Evolutionary conservation across 2,888 invertebrate genomes (phyloP).

Genomic region (Drosophila helvetica): DNA sequence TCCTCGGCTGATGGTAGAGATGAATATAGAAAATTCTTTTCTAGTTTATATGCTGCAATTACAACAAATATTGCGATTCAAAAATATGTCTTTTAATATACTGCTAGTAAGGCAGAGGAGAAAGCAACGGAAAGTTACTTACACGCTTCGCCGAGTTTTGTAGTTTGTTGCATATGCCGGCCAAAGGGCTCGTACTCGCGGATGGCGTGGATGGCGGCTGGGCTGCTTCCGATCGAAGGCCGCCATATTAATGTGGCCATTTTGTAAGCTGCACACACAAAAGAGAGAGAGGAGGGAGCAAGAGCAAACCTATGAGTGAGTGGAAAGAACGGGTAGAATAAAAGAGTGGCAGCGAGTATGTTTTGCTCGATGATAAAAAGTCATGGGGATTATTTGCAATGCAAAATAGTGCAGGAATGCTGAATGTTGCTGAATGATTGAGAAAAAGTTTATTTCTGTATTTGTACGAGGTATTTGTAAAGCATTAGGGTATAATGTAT

Average conservation of each 20-base stretch:
- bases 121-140: conserved; percentile 9
- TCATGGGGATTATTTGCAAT: conserved; percentile 14
- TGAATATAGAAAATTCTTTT: no score
- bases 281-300: conserved; percentile 1
- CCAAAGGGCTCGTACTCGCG: no score
- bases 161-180: no score
- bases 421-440: no score
- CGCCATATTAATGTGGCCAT: conserved; percentile 92
- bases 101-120: no score
- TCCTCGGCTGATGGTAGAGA: no score
- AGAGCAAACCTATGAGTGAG: conserved; percentile 10
- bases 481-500: no score
- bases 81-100: no score
- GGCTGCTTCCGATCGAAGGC: conserved; percentile 82
- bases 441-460: no score
- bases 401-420: conserved; percentile 19
- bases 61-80: no score
- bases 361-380: conserved; percentile 22
- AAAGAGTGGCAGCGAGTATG: conserved; percentile 5
- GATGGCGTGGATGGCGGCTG: conserved; percentile 67
- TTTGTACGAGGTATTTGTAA: no score
- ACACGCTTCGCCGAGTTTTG: conserved; percentile 83
- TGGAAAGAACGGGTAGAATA: neutral
- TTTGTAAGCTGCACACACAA: conserved; percentile 86
- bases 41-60: no score